A percentile compares a stretch with the other conserved stretches of the same genome.
Evolutionary conservation across 1,140 invertebrate genomes (phyloP).

Genomic region (Cydia pomonella): DNA sequence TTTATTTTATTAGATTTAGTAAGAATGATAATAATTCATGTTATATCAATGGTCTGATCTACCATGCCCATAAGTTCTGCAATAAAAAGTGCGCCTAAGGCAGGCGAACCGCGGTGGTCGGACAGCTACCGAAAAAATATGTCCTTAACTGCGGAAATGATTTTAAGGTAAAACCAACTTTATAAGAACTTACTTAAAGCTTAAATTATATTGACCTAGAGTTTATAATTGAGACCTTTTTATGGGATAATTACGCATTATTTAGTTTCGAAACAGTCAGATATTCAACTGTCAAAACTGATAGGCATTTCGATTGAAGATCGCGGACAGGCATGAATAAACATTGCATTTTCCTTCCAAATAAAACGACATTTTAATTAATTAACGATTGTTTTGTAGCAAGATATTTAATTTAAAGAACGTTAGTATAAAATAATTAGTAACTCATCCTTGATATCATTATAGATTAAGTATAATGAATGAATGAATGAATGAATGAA

Average conservation of each 20-base stretch:
- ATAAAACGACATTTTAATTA: background rate
- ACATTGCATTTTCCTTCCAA: background rate
- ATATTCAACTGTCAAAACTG: conserved; percentile 18
- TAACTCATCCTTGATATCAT: too few relatives aligned
- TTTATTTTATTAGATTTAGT: background rate
- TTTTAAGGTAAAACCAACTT: background rate
- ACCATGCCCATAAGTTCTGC: conserved; percentile 2
- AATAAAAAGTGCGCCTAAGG: conserved; percentile 7
- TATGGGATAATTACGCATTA: background rate
- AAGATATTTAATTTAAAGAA: background rate
- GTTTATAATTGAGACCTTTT: conserved; percentile 1
- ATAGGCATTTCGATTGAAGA: conserved; percentile 20
- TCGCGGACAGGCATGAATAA: conserved; percentile 15
- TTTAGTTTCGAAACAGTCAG: background rate
- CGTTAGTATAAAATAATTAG: too few relatives aligned
- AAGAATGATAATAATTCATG: background rate
- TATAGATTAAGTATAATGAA: too few relatives aligned
- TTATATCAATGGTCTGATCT: conserved; percentile 7
- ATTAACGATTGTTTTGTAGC: background rate
- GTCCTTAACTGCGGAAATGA: background rate
- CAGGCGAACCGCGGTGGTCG: background rate
- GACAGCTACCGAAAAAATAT: background rate
- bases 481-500: too few relatives aligned
- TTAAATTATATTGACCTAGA: background rate
- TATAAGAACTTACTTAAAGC: background rate